Conservation (phyloP, 2,797 vertebrate species). For the Falco peregrinus region DNA sequence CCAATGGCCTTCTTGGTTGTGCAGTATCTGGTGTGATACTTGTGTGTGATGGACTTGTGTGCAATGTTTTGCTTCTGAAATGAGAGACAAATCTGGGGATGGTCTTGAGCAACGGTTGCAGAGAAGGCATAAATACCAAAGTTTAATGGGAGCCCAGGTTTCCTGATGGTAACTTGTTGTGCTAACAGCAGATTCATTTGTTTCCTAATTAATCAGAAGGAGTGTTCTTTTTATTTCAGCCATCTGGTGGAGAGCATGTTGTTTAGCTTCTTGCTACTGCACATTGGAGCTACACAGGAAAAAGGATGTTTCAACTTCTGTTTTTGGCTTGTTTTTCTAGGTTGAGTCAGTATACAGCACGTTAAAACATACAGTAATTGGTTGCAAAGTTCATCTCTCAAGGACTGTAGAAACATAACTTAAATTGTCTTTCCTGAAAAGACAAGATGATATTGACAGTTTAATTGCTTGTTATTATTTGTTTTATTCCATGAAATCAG, state of each 20-base stretch:
- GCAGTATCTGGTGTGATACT: neutral
- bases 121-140: constrained; percentile 6
- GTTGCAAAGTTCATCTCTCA: constrained; percentile 16
- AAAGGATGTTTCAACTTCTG: constrained; percentile 70
- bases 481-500: constrained; percentile 12
- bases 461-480: constrained; percentile 26
- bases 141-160: constrained; percentile 49
- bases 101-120: neutral
- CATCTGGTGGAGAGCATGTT: constrained; percentile 74
- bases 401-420: neutral
- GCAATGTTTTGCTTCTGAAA: neutral
- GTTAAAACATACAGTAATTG: constrained; percentile 29
- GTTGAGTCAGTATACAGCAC: constrained; percentile 42
- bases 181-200: constrained; percentile 74
- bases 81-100: neutral
- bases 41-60: neutral
- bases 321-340: constrained; percentile 67
- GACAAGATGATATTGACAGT: neutral
- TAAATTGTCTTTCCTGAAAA: neutral
- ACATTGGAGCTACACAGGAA: constrained; percentile 65
- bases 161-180: constrained; percentile 71
- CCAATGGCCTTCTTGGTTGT: neutral
- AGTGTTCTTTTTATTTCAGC: constrained; percentile 76
- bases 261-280: constrained; percentile 71
- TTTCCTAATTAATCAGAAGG: constrained; percentile 75